Evolutionary conservation across 2,888 invertebrate species (phyloP), one percentile per base, ranked within the genome.

Genomic region (Yponomeuta sedellus): DNA sequence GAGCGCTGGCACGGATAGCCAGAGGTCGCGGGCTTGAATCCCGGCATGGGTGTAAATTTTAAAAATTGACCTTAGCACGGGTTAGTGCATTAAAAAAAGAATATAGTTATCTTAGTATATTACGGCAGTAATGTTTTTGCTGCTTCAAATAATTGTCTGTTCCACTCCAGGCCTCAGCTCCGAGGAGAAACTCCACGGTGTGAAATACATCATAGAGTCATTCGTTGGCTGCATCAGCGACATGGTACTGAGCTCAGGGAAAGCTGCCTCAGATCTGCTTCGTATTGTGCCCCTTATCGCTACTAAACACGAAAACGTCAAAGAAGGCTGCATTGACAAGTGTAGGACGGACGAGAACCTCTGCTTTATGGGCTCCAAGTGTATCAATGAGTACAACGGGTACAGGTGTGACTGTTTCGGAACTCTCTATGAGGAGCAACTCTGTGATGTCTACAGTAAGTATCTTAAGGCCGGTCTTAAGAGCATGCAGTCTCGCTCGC

Each of bases 381-480:
- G 98, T 82, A 95, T 98, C 69, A 98, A 98, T 85, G 97, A 97
- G 79, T 98, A 98, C 83, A 96, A 96, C 75, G 94, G 95, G 67
- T 93, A 96, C 68, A 95, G 96, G 20, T 98, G 98, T 80, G 97
- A 98, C 81, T 98, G 98, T 82, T 98, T 97, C 78, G 97, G 97
- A 25, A 97, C 97, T 1, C 93, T 94, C 75, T 97, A 97, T 83
- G 98, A 98, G 87, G 98, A 98, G 72, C 96, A 96, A 74, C 94
- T 95, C 72, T 98, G 98, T 87, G 97, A 97, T 88, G 95, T 96
- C 74, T 96, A 96, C 81, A 97, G 98, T 98, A 91, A 93, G 94
- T 92, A 75, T 67, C 34, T 34, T 34, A 34, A 8, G 34, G n/a
- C n/a, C n/a, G n/a, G n/a, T n/a, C n/a, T n/a, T n/a, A n/a, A n/a